These are phyloP conservation scores for Cavia aperea DNA, from an alignment of 2,113 vertebrate genomes.

Conservation along the genomic window DNA sequence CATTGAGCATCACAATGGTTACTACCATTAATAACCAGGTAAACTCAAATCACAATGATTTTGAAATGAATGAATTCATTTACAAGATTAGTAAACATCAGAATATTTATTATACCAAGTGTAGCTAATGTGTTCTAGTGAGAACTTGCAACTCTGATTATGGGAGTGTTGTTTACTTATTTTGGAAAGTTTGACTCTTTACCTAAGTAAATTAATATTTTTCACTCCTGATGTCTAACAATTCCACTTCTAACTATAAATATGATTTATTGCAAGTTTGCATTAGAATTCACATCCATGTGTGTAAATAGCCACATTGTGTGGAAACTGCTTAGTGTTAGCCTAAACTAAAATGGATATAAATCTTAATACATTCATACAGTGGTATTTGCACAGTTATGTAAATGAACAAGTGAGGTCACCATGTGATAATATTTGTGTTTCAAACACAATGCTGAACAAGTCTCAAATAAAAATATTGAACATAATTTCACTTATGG, in stretches of 20 bases:
- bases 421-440: not conserved
- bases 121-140: not conserved
- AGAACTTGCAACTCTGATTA: not conserved
- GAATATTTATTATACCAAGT: not conserved
- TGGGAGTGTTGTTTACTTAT: not conserved
- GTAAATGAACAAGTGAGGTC: not conserved
- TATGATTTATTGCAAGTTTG: not conserved
- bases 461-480: not conserved
- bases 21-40: not conserved
- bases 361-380: not conserved
- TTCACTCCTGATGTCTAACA: not conserved
- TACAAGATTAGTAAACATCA: not conserved
- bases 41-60: slow-evolving; percentile 10
- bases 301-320: not conserved
- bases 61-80: not conserved
- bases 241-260: not conserved
- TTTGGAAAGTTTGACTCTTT: not conserved
- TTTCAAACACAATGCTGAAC: not conserved
- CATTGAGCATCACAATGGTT: not conserved
- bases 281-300: not conserved
- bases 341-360: not conserved
- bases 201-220: not conserved
- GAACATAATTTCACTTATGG: not conserved
- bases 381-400: not conserved
- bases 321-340: not conserved